A percentile compares a stretch with the other conserved stretches of the same genome.
phyloP scores from a whole-genome alignment of 2,797 vertebrate species.

The Schizopygopsis malacanthus region DNA sequence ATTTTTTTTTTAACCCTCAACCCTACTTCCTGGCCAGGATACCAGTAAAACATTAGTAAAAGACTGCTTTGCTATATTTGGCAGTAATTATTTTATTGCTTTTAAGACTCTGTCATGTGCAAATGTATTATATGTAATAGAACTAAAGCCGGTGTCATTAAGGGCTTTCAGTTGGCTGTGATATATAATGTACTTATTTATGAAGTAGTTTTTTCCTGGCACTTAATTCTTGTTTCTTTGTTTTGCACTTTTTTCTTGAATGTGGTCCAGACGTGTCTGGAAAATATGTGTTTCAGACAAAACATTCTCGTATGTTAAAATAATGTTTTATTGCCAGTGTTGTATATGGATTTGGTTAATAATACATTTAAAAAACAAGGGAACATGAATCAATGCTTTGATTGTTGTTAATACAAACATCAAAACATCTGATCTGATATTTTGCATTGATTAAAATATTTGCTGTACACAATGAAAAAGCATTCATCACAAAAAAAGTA shows the following conservation, averaged over 20 bases:
- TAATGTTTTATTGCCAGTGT: constrained; percentile 7
- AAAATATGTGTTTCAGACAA: constrained; percentile 68
- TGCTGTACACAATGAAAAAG: constrained; percentile 20
- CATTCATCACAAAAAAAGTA: constrained; percentile 9
- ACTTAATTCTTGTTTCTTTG: constrained; percentile 73
- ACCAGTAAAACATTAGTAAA: constrained; percentile 35
- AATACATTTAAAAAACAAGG: constrained; percentile 50
- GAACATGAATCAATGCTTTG: constrained; percentile 37
- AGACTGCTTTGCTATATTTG: constrained; percentile 41
- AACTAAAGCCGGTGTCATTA: constrained; percentile 52
- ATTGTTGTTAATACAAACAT: constrained; percentile 32
- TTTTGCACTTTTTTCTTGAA: constrained; percentile 72
- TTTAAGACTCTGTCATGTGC: constrained; percentile 48
- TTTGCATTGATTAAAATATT: constrained; percentile 2
- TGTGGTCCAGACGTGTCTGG: constrained; percentile 71
- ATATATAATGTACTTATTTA: constrained; percentile 74
- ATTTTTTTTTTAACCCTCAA: constrained; percentile 10
- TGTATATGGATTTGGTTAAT: constrained; percentile 33
- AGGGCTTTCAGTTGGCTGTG: constrained; percentile 55
- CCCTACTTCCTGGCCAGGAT: constrained; percentile 28
- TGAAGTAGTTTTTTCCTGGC: constrained; percentile 69
- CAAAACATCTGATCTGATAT: constrained; percentile 20
- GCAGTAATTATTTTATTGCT: constrained; percentile 58
- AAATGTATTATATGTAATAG: constrained; percentile 50
- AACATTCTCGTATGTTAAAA: constrained; percentile 58